Evolutionary conservation across 2,888 invertebrate species (phyloP).

Genomic region (Electrophaes corylata): DNA sequence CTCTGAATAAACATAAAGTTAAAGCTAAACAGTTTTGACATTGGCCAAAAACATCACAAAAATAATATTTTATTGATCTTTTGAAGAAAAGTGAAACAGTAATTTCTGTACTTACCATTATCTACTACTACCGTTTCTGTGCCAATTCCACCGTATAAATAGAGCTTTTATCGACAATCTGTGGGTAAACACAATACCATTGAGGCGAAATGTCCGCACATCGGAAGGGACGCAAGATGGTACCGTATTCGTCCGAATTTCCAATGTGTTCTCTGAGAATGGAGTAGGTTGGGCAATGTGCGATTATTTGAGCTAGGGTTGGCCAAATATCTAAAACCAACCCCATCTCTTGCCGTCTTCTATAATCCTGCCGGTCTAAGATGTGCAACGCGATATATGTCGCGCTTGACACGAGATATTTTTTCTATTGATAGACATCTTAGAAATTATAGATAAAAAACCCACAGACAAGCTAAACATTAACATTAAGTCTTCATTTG

Average conservation of each 20-base stretch:
- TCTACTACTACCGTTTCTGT: constrained; percentile 10
- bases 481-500: too few species aligned
- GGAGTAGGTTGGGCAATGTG: constrained; percentile 24
- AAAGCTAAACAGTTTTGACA: background rate
- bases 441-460: too few species aligned
- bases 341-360: too few species aligned
- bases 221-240: constrained; percentile 32
- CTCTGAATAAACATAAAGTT: too few species aligned
- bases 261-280: constrained; percentile 37
- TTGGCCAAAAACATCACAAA: background rate
- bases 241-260: constrained; percentile 36
- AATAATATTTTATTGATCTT: background rate
- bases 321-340: background rate
- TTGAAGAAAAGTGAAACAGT: constrained; percentile 6
- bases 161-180: constrained; percentile 42
- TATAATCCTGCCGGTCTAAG: too few species aligned
- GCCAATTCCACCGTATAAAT: constrained; percentile 36
- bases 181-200: constrained; percentile 41
- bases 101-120: background rate
- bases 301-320: constrained; percentile 24
- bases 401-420: too few species aligned
- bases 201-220: constrained; percentile 36
- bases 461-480: too few species aligned
- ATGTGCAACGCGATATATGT: too few species aligned
- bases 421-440: too few species aligned